phyloP scores from a whole-genome alignment of 2,888 invertebrate genomes.

The Archaeoteleia sp. region DNA sequence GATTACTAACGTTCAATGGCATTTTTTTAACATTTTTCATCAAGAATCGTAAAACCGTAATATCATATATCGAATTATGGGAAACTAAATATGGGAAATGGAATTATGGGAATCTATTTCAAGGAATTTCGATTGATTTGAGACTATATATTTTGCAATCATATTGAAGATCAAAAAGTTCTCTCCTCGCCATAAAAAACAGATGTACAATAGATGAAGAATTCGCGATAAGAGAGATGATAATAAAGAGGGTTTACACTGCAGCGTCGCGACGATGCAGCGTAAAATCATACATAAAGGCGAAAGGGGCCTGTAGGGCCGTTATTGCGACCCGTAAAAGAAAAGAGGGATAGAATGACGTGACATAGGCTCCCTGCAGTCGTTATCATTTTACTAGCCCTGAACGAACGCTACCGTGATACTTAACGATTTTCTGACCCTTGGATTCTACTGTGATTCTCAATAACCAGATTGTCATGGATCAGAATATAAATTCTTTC shows the following conservation, averaged over 20 bases:
- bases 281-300: conserved; percentile 54
- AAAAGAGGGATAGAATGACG: conserved; percentile 37
- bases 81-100: too few relatives aligned
- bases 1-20: too few relatives aligned
- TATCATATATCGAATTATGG: too few relatives aligned
- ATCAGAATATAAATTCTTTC: conserved; percentile 1
- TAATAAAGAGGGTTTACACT: conserved; percentile 11
- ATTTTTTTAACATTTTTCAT: too few relatives aligned
- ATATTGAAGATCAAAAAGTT: too few relatives aligned
- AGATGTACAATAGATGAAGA: too few relatives aligned
- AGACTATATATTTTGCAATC: too few relatives aligned
- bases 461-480: conserved; percentile 19
- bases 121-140: too few relatives aligned
- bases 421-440: conserved; percentile 50
- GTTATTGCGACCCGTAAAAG: conserved; percentile 68
- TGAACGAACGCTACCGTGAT: conserved; percentile 61
- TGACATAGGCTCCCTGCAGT: conserved; percentile 58
- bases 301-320: conserved; percentile 53
- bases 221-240: not conserved
- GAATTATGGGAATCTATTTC: too few relatives aligned
- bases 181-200: too few relatives aligned
- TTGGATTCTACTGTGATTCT: conserved; percentile 29
- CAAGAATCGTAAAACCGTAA: too few relatives aligned
- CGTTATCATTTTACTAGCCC: conserved; percentile 69
- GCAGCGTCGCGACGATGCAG: conserved; percentile 57